Evolutionary conservation across 1,140 invertebrate genomes (phyloP).

Genomic region (Anagrus nilaparvatae): DNA sequence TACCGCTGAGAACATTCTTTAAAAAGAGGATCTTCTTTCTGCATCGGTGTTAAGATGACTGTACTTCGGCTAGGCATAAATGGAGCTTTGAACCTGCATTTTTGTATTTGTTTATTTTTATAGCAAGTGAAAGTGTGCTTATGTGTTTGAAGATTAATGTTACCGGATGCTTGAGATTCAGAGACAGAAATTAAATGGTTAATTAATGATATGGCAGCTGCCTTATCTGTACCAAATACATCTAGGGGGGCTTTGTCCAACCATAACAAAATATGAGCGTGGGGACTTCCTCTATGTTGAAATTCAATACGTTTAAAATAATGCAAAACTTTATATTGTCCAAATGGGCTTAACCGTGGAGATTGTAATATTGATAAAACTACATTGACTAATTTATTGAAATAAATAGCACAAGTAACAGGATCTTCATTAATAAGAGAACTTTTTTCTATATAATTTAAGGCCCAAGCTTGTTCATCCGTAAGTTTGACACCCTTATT

Average conservation of each 20-base stretch:
- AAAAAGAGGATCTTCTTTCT: constrained; percentile 13
- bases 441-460: constrained; percentile 24
- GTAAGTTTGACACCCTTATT: constrained; percentile 21
- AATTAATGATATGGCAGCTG: constrained; percentile 11
- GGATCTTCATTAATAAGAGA: constrained; percentile 35
- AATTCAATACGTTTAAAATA: constrained; percentile 32
- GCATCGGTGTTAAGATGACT: constrained; percentile 20
- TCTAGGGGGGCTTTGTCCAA: constrained; percentile 24
- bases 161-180: constrained; percentile 18
- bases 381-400: constrained; percentile 30
- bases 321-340: constrained; percentile 21
- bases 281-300: constrained; percentile 32
- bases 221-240: constrained; percentile 16
- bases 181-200: constrained; percentile 17
- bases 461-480: constrained; percentile 19
- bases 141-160: constrained; percentile 20
- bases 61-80: constrained; percentile 22
- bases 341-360: constrained; percentile 21
- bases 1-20: constrained; percentile 16
- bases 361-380: constrained; percentile 17
- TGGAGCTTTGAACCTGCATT: constrained; percentile 27
- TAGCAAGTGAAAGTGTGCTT: constrained; percentile 22
- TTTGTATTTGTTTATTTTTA: constrained; percentile 19
- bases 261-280: constrained; percentile 28
- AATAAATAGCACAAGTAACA: constrained; percentile 36